These are phyloP conservation scores for Ochropleura leucogaster DNA, from an alignment of 2,888 invertebrate genomes.

Conservation along the genomic window DNA sequence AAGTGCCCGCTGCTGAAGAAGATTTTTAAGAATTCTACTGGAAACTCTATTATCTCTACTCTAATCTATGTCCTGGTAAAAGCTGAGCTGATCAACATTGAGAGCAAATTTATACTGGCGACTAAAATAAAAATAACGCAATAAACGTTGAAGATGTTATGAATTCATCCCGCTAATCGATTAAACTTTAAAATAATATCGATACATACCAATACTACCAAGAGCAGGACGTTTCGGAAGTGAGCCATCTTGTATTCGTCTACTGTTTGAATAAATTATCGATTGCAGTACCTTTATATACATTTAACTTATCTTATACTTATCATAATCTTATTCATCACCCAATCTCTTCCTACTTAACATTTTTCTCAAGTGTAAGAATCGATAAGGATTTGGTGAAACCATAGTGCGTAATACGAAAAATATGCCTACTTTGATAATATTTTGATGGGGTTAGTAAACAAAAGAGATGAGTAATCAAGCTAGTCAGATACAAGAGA, in stretches of 20 bases:
- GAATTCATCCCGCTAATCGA: neutral
- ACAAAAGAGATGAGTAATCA: too few relatives aligned
- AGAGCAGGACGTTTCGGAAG: conserved; percentile 18
- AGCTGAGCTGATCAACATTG: too few relatives aligned
- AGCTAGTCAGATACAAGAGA: too few relatives aligned
- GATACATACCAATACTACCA: conserved; percentile 44
- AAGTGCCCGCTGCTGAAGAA: too few relatives aligned
- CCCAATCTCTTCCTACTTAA: conserved; percentile 23
- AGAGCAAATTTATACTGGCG: too few relatives aligned
- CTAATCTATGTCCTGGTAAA: too few relatives aligned
- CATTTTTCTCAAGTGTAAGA: conserved; percentile 37
- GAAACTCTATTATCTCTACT: too few relatives aligned
- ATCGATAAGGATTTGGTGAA: conserved; percentile 30
- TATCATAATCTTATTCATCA: conserved; percentile 27
- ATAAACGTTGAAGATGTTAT: neutral
- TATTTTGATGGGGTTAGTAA: neutral
- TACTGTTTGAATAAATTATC: conserved; percentile 17
- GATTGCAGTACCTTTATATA: conserved; percentile 35
- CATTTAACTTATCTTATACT: conserved; percentile 37
- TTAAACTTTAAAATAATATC: neutral
- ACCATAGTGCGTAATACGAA: conserved; percentile 7
- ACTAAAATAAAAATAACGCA: too few relatives aligned
- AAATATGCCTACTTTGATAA: conserved; percentile 5
- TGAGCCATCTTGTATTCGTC: conserved; percentile 35
- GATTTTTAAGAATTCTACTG: too few relatives aligned